Evolutionary conservation across 1,140 invertebrate species (phyloP).

Genomic region (Antheraea pernyi): DNA sequence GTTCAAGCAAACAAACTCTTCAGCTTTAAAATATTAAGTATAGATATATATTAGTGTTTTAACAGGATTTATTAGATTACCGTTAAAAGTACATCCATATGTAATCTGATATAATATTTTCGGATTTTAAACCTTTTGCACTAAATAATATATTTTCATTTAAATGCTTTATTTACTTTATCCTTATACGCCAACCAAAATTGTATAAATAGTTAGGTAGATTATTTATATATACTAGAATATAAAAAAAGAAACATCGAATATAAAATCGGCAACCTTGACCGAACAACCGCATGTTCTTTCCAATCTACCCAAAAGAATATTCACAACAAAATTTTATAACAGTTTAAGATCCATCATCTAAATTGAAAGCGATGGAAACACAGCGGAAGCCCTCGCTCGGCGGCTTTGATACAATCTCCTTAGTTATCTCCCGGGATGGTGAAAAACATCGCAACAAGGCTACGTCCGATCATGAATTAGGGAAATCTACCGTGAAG

Average conservation of each 20-base stretch:
- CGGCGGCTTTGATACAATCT: slow-evolving; percentile 15
- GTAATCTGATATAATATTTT: no score
- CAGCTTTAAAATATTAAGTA: no score
- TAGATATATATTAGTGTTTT: no score
- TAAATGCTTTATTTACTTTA: no score
- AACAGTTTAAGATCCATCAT: slow-evolving; percentile 9
- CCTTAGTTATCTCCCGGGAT: slow-evolving; percentile 17
- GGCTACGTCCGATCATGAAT: slow-evolving; percentile 34
- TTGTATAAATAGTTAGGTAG: no score
- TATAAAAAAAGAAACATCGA: background rate
- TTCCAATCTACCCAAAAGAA: background rate
- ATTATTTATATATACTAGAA: background rate
- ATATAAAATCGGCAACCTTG: background rate
- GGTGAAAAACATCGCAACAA: slow-evolving; percentile 30
- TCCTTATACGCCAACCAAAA: no score
- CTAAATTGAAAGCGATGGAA: slow-evolving; percentile 15
- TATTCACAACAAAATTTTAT: slow-evolving; percentile 5
- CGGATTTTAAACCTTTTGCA: no score
- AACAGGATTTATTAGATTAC: no score
- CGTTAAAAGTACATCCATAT: no score
- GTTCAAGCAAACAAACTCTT: no score
- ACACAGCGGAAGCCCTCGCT: background rate
- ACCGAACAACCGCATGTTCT: background rate
- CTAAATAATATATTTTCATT: no score
- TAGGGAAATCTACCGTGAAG: slow-evolving; percentile 36